Evolutionary conservation across 2,888 invertebrate species (phyloP).

Genomic region (Nephrotoma guestfalica): DNA sequence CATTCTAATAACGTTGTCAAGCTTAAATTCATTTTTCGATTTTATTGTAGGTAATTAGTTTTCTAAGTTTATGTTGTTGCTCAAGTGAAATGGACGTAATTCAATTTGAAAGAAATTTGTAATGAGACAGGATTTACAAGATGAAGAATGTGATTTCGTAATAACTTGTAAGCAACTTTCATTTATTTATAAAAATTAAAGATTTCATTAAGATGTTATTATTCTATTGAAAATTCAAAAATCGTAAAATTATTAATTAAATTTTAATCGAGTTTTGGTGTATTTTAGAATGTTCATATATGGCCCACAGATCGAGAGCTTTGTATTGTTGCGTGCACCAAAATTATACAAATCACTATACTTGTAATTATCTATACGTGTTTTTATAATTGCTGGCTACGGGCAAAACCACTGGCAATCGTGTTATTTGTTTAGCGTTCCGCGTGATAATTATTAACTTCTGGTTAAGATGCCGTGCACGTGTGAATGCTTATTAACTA

Average conservation of each 20-base stretch:
- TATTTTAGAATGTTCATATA: background rate
- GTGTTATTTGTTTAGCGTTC: background rate
- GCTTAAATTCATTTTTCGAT: background rate
- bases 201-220: background rate
- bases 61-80: background rate
- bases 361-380: background rate
- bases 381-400: background rate
- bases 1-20: background rate
- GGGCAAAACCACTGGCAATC: background rate
- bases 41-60: background rate
- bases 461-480: background rate
- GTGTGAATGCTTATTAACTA: background rate
- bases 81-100: background rate
- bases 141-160: background rate
- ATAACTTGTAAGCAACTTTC: background rate
- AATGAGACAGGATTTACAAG: background rate
- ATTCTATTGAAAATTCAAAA: background rate
- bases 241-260: background rate
- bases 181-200: background rate
- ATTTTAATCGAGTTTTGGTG: background rate
- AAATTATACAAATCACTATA: background rate
- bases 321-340: background rate
- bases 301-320: background rate
- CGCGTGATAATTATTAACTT: background rate
- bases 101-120: background rate